phyloP scores from a whole-genome alignment of 2,888 invertebrate genomes.

The Cecidostiba fungosa region DNA sequence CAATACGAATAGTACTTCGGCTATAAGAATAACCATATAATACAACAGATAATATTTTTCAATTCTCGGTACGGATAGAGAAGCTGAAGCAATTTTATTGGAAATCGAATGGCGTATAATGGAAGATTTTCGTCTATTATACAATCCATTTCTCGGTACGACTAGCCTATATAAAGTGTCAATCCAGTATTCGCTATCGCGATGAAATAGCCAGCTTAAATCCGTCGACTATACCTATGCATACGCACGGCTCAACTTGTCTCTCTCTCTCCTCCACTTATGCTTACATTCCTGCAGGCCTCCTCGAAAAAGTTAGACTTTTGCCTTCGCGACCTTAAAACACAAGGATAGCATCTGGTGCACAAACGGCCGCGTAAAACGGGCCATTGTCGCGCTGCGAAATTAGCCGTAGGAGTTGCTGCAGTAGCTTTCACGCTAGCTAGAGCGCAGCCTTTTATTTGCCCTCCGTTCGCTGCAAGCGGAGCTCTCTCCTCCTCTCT shows the following conservation, averaged over 20 bases:
- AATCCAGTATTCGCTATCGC: conserved; percentile 14
- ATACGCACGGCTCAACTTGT: background rate
- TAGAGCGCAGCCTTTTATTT: conserved; percentile 24
- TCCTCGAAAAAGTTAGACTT: background rate
- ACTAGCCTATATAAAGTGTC: conserved; percentile 13
- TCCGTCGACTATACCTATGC: background rate
- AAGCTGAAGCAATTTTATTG: too few relatives aligned
- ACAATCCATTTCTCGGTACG: background rate
- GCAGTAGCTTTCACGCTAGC: background rate
- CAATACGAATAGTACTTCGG: background rate
- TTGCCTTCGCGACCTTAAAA: conserved; percentile 4
- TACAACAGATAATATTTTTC: background rate
- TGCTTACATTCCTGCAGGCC: background rate
- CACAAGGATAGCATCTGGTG: background rate
- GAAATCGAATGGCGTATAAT: too few relatives aligned
- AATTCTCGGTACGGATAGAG: background rate
- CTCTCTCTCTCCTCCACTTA: background rate
- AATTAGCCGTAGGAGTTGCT: conserved; percentile 28
- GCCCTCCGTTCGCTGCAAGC: background rate
- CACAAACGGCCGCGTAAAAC: background rate
- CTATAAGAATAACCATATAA: background rate
- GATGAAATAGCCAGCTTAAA: background rate
- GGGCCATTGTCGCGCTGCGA: conserved; percentile 15
- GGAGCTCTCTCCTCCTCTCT: too few relatives aligned
- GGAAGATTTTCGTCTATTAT: too few relatives aligned